Percentiles rank a stretch among this genome's conserved stretches.
These are phyloP conservation scores for Parazoanthus darwini DNA, from an alignment of 92 coral and sea anemone genomes.

Conservation along the genomic window DNA sequence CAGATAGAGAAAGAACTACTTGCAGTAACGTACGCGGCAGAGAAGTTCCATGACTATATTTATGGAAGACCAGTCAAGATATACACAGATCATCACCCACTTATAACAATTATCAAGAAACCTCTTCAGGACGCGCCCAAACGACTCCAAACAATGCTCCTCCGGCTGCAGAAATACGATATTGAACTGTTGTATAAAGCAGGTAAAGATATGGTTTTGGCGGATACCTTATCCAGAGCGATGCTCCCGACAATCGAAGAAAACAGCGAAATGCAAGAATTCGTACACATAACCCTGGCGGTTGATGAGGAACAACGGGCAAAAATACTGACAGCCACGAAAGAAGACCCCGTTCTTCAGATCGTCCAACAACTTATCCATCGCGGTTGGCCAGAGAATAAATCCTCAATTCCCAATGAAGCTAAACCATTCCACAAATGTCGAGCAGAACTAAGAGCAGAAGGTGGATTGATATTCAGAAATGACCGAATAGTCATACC, in stretches of 20 bases:
- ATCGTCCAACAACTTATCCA: slow-evolving; percentile 20
- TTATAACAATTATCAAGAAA: slow-evolving; percentile 40
- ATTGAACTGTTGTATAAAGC: slow-evolving; percentile 32
- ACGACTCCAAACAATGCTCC: slow-evolving; percentile 48
- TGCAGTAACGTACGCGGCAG: slow-evolving; percentile 36
- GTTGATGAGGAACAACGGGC: slow-evolving; percentile 22
- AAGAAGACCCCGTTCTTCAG: slow-evolving; percentile 14
- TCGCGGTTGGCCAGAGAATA: slow-evolving; percentile 43
- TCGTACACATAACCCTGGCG: slow-evolving; percentile 10
- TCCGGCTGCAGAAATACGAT: too few relatives aligned
- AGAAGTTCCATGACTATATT: too few relatives aligned
- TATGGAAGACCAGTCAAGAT: slow-evolving; percentile 33
- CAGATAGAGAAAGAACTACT: slow-evolving; percentile 40
- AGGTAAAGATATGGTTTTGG: slow-evolving; percentile 33
- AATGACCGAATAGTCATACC: too few relatives aligned
- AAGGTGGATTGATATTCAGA: too few relatives aligned
- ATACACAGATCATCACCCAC: slow-evolving; percentile 41
- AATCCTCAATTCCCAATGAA: background rate
- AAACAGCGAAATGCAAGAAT: background rate
- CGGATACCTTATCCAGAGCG: slow-evolving; percentile 38
- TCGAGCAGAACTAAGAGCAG: too few relatives aligned
- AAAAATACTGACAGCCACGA: slow-evolving; percentile 29
- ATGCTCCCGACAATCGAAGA: slow-evolving; percentile 12
- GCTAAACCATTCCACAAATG: background rate
- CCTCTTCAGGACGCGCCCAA: slow-evolving; percentile 39